A percentile compares a stretch with the other conserved stretches of the same genome.
Conservation (phyloP, 2,888 invertebrate genomes). For the Thalpophila matura region DNA sequence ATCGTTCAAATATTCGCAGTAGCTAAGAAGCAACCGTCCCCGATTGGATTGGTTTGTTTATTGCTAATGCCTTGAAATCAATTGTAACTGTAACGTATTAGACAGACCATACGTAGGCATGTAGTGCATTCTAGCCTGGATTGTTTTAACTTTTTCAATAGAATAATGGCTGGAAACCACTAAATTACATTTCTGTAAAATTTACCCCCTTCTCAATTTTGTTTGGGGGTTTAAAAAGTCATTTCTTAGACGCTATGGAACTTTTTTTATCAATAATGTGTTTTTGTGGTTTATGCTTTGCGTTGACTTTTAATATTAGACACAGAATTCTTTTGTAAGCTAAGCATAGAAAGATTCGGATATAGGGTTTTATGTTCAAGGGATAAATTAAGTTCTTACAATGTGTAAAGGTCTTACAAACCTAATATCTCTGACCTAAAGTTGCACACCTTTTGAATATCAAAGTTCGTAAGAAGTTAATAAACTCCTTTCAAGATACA, state of each 20-base stretch:
- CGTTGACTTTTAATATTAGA: no score
- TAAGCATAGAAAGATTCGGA: no score
- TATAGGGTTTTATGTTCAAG: no score
- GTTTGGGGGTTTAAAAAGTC: no score
- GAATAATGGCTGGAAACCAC: background rate
- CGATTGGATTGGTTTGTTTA: constrained; percentile 26
- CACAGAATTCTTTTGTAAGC: no score
- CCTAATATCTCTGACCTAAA: background rate
- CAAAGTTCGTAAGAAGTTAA: constrained; percentile 25
- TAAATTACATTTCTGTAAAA: no score
- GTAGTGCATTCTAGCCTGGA: background rate
- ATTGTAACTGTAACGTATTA: constrained; percentile 33
- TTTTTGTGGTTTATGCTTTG: no score
- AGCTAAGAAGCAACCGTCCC: constrained; percentile 6
- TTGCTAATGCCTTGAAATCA: constrained; percentile 42
- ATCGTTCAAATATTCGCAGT: background rate
- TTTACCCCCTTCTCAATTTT: no score
- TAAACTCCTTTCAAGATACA: background rate
- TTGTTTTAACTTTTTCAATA: background rate
- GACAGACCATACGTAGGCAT: background rate
- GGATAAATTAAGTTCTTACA: no score
- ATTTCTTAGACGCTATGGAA: no score
- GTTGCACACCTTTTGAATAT: constrained; percentile 11
- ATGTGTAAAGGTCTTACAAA: no score
- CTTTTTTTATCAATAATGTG: no score